These are phyloP conservation scores for Parnassius apollo DNA, from an alignment of 2,888 invertebrate genomes.

Conservation along the genomic window DNA sequence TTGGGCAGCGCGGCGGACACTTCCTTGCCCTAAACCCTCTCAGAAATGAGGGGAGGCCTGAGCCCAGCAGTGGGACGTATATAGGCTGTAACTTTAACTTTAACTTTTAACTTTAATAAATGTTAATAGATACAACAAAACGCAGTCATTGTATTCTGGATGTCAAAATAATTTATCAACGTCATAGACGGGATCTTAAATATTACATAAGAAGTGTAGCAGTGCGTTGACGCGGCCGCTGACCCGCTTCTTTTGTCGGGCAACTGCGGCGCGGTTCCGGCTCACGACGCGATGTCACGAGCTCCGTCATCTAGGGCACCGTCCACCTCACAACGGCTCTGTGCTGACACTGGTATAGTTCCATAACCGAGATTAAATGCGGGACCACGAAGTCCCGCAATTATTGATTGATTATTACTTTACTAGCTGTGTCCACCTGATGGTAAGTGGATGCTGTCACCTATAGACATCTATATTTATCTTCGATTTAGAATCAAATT, in stretches of 20 bases:
- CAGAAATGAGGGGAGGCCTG: no score
- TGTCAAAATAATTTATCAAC: neutral
- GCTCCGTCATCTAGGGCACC: neutral
- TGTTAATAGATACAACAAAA: no score
- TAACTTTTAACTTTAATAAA: no score
- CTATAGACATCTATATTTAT: no score
- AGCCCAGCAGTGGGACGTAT: no score
- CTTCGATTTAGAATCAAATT: no score
- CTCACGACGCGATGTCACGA: conserved; percentile 23
- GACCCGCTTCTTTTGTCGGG: conserved; percentile 7
- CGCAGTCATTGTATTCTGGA: neutral
- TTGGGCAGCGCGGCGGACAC: no score
- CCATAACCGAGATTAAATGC: neutral
- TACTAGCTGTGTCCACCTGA: neutral
- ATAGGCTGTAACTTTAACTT: no score
- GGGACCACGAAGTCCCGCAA: neutral
- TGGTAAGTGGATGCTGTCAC: no score
- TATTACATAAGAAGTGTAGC: neutral
- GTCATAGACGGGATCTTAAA: neutral
- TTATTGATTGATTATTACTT: neutral
- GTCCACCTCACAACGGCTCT: neutral
- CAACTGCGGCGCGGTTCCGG: conserved; percentile 1
- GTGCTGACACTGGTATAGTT: neutral
- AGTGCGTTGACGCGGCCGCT: conserved; percentile 6
- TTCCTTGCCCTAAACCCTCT: no score